Evolutionary conservation across 64 coral and sea anemone genomes (phyloP).

Genomic region (Porites australiensis): DNA sequence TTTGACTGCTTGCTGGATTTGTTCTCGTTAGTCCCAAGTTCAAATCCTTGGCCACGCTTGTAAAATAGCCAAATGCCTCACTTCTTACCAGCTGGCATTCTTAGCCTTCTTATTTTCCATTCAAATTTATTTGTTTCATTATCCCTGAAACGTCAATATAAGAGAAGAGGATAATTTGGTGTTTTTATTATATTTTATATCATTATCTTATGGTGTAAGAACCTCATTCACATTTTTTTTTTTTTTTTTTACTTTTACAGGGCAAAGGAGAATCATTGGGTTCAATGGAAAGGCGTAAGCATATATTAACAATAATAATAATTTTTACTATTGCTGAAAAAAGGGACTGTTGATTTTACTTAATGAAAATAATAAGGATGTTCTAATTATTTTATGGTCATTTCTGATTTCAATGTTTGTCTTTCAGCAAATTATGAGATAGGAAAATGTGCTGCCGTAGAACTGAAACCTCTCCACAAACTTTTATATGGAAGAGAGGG

Average conservation of each 20-base stretch:
- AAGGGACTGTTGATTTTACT: not conserved
- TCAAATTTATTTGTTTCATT: too few species aligned
- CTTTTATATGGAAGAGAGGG: conserved; percentile 89
- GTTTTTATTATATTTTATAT: too few species aligned
- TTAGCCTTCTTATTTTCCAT: too few species aligned
- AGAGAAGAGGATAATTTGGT: too few species aligned
- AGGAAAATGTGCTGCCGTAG: conserved; percentile 56
- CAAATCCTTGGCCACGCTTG: too few species aligned
- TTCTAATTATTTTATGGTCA: not conserved
- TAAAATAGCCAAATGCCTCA: too few species aligned
- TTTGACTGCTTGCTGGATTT: too few species aligned
- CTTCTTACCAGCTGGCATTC: too few species aligned
- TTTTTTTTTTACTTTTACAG: conserved; percentile 17
- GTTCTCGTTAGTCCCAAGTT: too few species aligned
- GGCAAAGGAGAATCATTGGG: conserved; percentile 88
- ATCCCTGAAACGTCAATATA: too few species aligned
- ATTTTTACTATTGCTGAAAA: too few species aligned
- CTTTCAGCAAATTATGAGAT: conserved; percentile 79
- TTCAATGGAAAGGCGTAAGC: conserved; percentile 85
- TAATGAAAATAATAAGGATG: not conserved
- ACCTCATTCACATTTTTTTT: not conserved
- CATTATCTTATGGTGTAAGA: too few species aligned
- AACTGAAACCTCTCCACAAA: conserved; percentile 90
- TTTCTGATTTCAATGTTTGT: not conserved
- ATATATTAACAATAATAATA: not conserved